Percentiles rank a stretch among this genome's conserved stretches.
phyloP scores from a whole-genome alignment of 2,888 invertebrate species.

The Sussaba pulchella region DNA sequence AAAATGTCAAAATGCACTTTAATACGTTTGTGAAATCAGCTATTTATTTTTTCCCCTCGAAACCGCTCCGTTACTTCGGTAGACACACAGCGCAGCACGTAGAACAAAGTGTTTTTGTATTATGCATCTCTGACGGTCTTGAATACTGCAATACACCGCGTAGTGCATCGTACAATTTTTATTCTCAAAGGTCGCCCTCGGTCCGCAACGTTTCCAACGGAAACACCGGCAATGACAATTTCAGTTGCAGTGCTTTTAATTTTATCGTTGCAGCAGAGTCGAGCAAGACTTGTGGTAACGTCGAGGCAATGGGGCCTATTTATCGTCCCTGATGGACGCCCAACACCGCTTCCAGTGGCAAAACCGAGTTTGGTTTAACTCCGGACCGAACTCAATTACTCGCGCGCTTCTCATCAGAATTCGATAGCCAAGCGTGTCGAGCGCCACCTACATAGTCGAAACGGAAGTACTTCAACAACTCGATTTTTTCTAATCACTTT shows the following conservation, averaged over 20 bases:
- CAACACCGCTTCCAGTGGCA: constrained; percentile 15
- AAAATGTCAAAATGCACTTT: too few species aligned
- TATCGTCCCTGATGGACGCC: constrained; percentile 45
- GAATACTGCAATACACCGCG: not conserved
- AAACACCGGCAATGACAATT: not conserved
- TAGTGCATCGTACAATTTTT: not conserved
- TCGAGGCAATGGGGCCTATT: constrained; percentile 51
- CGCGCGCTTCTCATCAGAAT: constrained; percentile 46
- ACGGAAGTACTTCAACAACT: constrained; percentile 7
- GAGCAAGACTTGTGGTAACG: constrained; percentile 11
- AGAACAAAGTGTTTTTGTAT: not conserved
- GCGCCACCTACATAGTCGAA: not conserved
- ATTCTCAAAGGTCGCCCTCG: not conserved
- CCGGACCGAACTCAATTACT: constrained; percentile 54
- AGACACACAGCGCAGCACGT: not conserved
- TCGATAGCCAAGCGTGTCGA: constrained; percentile 48
- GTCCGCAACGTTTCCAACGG: not conserved
- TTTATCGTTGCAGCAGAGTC: not conserved
- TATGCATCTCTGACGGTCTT: not conserved
- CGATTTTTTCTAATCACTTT: constrained; percentile 7
- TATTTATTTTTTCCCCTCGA: too few species aligned
- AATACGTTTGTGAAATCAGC: too few species aligned
- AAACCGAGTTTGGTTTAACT: constrained; percentile 60
- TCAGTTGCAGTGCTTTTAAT: constrained; percentile 2
- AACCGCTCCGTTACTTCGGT: too few species aligned